These are phyloP conservation scores for Trichogramma dendrolimi DNA, from an alignment of 2,888 invertebrate species.

Conservation along the genomic window DNA sequence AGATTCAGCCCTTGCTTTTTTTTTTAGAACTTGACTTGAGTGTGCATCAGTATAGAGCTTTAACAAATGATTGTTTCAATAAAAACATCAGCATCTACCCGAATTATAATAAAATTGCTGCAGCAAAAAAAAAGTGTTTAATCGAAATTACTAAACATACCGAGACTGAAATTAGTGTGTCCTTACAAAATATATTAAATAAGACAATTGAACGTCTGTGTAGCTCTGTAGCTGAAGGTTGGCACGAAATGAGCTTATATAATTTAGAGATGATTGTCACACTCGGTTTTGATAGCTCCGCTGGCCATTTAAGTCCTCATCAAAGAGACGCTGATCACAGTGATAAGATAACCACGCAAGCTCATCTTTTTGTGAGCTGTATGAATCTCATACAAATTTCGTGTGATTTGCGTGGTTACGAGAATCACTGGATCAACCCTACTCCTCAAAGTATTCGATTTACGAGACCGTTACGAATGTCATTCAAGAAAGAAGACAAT, in stretches of 20 bases:
- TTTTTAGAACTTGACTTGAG: conserved; percentile 6
- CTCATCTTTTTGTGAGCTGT: conserved; percentile 1
- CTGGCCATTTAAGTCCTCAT: conserved; percentile 9
- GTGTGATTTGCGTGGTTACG: background rate
- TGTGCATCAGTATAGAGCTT: background rate
- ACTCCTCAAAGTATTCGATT: conserved; percentile 12
- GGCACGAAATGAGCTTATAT: background rate
- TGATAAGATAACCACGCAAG: background rate
- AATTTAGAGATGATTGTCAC: conserved; percentile 3
- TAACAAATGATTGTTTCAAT: background rate
- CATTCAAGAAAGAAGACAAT: conserved; percentile 8
- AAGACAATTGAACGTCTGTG: conserved; percentile 12
- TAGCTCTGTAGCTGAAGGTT: conserved; percentile 1
- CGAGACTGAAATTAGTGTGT: background rate
- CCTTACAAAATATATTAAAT: conserved; percentile 9
- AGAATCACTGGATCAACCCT: conserved; percentile 4
- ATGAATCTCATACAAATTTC: conserved; percentile 1
- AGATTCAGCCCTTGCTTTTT: conserved; percentile 8
- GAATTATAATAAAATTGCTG: background rate
- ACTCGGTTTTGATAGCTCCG: conserved; percentile 11
- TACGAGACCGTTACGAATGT: background rate
- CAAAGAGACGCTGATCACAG: background rate
- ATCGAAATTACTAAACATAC: background rate
- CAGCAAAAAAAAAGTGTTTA: background rate
- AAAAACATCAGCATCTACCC: conserved; percentile 5